These are phyloP conservation scores for Cerastis leucographa DNA, from an alignment of 2,888 invertebrate species.

Conservation along the genomic window DNA sequence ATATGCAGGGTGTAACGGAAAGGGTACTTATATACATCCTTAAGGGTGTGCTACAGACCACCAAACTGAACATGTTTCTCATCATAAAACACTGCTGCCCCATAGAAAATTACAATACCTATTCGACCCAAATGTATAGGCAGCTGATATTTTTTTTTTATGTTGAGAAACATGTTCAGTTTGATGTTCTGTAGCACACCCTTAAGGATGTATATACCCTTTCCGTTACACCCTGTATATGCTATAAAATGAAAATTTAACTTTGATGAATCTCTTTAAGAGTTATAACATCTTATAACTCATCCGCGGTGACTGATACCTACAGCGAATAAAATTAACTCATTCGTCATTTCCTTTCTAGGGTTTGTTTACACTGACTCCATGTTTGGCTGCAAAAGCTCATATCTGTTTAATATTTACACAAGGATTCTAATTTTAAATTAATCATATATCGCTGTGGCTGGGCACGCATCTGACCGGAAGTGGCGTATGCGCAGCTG, in stretches of 20 bases:
- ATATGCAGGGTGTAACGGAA: no score
- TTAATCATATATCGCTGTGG: constrained; percentile 78
- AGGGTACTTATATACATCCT: no score
- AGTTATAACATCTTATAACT: background rate
- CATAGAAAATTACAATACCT: no score
- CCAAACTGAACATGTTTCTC: no score
- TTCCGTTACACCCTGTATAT: no score
- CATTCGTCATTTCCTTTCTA: constrained; percentile 25
- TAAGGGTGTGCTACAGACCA: no score
- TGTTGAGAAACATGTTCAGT: no score
- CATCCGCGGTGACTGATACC: background rate
- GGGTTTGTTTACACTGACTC: constrained; percentile 53
- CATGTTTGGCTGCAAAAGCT: constrained; percentile 47
- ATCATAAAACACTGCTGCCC: no score
- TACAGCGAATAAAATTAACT: constrained; percentile 27
- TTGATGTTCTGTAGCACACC: no score
- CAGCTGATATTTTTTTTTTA: no score
- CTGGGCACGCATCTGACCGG: constrained; percentile 85
- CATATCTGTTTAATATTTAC: constrained; percentile 70
- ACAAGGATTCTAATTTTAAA: constrained; percentile 76
- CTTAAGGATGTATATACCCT: no score
- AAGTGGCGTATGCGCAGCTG: constrained; percentile 81
- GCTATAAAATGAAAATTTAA: background rate
- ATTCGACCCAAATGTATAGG: no score
- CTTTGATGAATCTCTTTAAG: constrained; percentile 2